phyloP scores from a whole-genome alignment of 2,888 invertebrate species.

The Dasypogon diadema region DNA sequence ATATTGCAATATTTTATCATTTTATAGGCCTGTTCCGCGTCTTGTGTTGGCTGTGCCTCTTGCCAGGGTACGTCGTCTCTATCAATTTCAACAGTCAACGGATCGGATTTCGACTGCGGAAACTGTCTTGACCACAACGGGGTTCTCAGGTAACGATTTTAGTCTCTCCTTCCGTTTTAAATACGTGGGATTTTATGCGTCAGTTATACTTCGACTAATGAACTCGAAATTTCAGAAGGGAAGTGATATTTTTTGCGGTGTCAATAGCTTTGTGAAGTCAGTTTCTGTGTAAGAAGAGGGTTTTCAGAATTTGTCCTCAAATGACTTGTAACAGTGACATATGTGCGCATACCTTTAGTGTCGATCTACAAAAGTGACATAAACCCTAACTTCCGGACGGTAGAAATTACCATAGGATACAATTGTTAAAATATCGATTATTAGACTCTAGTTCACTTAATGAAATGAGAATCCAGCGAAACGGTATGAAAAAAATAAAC shows the following conservation, averaged over 20 bases:
- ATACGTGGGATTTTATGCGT: conserved; percentile 43
- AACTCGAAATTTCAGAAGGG: conserved; percentile 46
- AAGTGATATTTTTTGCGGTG: conserved; percentile 43
- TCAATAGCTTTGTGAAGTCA: conserved; percentile 31
- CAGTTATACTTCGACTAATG: conserved; percentile 39
- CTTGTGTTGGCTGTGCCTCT: conserved; percentile 68
- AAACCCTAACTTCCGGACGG: background rate
- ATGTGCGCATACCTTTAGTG: background rate
- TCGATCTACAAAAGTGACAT: background rate
- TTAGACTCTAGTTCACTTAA: too few species aligned
- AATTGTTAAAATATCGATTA: too few species aligned
- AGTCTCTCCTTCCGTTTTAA: conserved; percentile 39
- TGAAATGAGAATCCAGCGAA: too few species aligned
- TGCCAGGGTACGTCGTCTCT: conserved; percentile 68
- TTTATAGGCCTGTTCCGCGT: conserved; percentile 68
- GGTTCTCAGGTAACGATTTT: conserved; percentile 57
- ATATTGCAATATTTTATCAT: conserved; percentile 27
- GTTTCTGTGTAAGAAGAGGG: conserved; percentile 8
- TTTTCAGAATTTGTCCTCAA: conserved; percentile 32
- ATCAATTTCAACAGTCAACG: conserved; percentile 66
- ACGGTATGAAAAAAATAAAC: too few species aligned
- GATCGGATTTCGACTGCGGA: conserved; percentile 68
- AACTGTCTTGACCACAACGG: conserved; percentile 66
- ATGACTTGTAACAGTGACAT: conserved; percentile 22
- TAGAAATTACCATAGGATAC: too few species aligned